Percentiles rank a stretch among this genome's conserved stretches.
These are phyloP conservation scores for Elaphurus davidianus DNA, from an alignment of 2,113 vertebrate genomes.

Conservation along the genomic window DNA sequence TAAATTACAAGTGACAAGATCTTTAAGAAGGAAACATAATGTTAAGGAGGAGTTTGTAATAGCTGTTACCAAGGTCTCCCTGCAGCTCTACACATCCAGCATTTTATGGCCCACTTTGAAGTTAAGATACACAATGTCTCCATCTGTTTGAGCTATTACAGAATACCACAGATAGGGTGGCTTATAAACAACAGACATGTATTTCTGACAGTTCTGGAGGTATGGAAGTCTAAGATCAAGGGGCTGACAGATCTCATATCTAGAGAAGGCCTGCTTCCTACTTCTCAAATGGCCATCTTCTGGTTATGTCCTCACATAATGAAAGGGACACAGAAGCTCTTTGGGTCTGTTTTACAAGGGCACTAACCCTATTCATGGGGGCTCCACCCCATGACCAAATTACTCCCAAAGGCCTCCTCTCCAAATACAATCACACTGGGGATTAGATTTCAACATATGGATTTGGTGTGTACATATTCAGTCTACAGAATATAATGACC, in stretches of 20 bases:
- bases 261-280: neutral
- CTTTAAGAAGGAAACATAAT: neutral
- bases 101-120: neutral
- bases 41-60: neutral
- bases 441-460: neutral
- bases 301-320: neutral
- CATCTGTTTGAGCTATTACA: neutral
- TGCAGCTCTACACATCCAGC: neutral
- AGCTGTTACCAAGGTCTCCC: neutral
- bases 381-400: neutral
- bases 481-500: neutral
- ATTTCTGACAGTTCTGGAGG: neutral
- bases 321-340: neutral
- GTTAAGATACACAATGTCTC: neutral
- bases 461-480: neutral
- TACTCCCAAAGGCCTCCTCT: neutral
- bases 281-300: neutral
- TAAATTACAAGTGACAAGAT: neutral
- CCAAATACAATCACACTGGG: neutral
- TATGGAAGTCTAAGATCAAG: neutral
- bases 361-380: neutral
- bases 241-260: neutral
- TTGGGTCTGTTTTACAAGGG: neutral
- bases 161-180: neutral
- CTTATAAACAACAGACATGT: neutral